phyloP scores from a whole-genome alignment of 2,888 invertebrate species.

The Synergus japonicus region DNA sequence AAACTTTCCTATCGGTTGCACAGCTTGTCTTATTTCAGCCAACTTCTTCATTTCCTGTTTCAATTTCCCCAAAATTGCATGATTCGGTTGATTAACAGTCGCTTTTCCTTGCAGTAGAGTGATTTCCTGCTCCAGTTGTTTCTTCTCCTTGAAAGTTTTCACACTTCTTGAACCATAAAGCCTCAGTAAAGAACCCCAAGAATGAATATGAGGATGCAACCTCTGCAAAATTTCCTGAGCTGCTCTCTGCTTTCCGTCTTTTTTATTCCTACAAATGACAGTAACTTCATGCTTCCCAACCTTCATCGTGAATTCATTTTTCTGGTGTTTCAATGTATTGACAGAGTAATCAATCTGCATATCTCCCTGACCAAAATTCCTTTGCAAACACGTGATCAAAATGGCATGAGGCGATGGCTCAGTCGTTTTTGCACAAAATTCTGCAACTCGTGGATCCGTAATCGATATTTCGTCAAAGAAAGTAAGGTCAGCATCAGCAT shows the following conservation, averaged over 20 bases:
- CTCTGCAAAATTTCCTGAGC: slow-evolving; percentile 94
- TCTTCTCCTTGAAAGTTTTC: slow-evolving; percentile 94
- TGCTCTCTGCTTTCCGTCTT: slow-evolving; percentile 97
- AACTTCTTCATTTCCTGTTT: slow-evolving; percentile 89
- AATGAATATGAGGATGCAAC: slow-evolving; percentile 95
- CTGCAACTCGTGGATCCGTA: slow-evolving; percentile 95
- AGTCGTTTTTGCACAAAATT: slow-evolving; percentile 97
- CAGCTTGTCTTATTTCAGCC: slow-evolving; percentile 80
- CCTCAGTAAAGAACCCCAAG: slow-evolving; percentile 95
- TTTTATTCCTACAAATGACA: slow-evolving; percentile 95
- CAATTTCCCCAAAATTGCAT: slow-evolving; percentile 92
- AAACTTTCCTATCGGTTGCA: slow-evolving; percentile 81
- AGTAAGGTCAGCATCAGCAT: slow-evolving; percentile 74
- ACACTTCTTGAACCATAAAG: slow-evolving; percentile 95
- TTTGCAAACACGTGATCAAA: slow-evolving; percentile 92
- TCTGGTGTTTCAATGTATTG: slow-evolving; percentile 92
- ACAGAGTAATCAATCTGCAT: slow-evolving; percentile 92
- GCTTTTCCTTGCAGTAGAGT: slow-evolving; percentile 93
- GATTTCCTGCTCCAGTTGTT: slow-evolving; percentile 94
- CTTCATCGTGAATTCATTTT: slow-evolving; percentile 95
- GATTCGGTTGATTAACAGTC: slow-evolving; percentile 93
- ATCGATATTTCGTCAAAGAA: slow-evolving; percentile 96
- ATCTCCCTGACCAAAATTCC: slow-evolving; percentile 95
- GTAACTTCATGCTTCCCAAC: slow-evolving; percentile 95
- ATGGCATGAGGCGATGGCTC: slow-evolving; percentile 97